Base-by-base conservation (phyloP, 2,888 invertebrate species). In the Matsumyia berberina region DNA sequence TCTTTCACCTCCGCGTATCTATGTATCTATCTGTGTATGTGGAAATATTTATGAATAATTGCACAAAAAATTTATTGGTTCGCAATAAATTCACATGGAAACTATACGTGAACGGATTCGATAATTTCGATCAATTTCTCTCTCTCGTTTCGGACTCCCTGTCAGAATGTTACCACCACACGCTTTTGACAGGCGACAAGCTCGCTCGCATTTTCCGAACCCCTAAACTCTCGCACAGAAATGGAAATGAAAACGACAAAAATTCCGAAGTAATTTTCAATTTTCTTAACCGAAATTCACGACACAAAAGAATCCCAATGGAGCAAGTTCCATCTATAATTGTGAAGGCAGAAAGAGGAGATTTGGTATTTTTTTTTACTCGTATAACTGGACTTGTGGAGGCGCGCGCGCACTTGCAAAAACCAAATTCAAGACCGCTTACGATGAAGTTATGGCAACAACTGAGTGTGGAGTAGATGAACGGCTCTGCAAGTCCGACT, bases 381-480 rank as follows among this genome's bases (percentile, higher is more conserved):
- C 78, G 82, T 83, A 73, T 67, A 78, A 67, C 42, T 67, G 57
- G 55, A 67, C 60, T 62, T 35, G 8, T 42, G 11, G 29, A 17
- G 42, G 57, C 6, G 67, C 72, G 78, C 73, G 69, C 72, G 66
- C 69, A 42, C 51, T 62, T 72, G 37, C 19, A 8, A 11, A 42
- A 64, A 49, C 66, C 44, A 67, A n/a, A 37, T 70, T 66, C 19
- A 57, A 74, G 83, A 83, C 83, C 83, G 69, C 37, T 79, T 69
- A 79, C 83, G 78, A 79, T 79, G 83, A 83, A 79, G 83, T 79
- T 79, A 79, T 79, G 73, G 83, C 49, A 78, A 83, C 83, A 74
- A 83, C 83, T 83, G 79, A 83, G 79, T 79, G 62, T 24, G 24
- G 24, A 24, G 24, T 24, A 24, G 67, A 79, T 64, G 79, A 83